Evolutionary conservation across 1,140 invertebrate species (phyloP), one percentile per base, ranked within the genome.

Genomic region (Samia ricini): DNA sequence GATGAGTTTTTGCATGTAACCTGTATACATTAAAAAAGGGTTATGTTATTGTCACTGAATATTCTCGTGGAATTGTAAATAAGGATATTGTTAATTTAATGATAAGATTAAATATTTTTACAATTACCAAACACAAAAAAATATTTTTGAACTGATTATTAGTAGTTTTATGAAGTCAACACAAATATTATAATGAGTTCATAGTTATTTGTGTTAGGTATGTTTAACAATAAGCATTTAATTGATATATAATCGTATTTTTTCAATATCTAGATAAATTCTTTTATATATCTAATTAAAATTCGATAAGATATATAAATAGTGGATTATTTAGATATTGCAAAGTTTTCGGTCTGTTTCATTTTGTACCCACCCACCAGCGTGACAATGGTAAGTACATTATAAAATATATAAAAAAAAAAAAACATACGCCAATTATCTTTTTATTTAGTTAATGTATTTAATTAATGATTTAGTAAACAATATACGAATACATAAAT

Each of bases 301-400:
- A 42, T 42, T 42, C 36, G 67, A 69, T 64, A 64, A 69, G 67
- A 69, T 64, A 68, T 62, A 63, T 23, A 42, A 20, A 61, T 42
- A 29, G 55, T 55, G 15, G 18, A 20, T 33, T 51, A 50, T 56
- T 36, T 51, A 18, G 57, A 60, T 66, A 66, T 4, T 49, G 58
- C 42, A 15, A 24, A 18, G 6, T 19, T 55, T 42, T 52, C 15
- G 22, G 50, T 12, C 50, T 61, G 12, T 52, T 61, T 26, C 51
- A 26, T 19, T 61, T 52, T 60, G 3, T 18, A 63, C 54, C 60
- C 23, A 63, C 54, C 60, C 64, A 73, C 71, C 68, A 71, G 76
- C 76, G 69, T 55, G 56, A 72, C 26, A 55, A 80, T 82, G 80
- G 80, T 82, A 73, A 73, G 79, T 63, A 55, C 23, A 7, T 29